Evolutionary conservation across 2,113 vertebrate genomes (phyloP), one percentile per base, ranked within the genome.

Genomic region (Emydocephalus ijimae): DNA sequence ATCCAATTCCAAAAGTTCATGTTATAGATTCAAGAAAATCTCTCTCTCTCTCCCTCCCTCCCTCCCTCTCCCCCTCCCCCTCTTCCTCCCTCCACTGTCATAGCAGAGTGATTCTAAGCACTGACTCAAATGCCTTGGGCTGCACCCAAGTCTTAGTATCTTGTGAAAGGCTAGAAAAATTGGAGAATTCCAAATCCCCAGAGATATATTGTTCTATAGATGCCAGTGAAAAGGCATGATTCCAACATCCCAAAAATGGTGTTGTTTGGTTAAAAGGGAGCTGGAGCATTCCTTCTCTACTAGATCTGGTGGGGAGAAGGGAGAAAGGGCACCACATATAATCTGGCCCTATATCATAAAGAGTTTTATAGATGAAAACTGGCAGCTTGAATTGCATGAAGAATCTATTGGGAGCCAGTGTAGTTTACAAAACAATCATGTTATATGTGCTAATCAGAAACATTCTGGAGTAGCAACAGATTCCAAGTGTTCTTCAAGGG

Each of bases 41-140:
- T n/a, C 29, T n/a, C 29, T 15, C 61, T 64, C 59, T 29, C 59
- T 61, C 26, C 5, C 4, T 45, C 45, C 0, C 45, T 45, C 55
- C 4, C 55, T 21, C 2, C 57, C 15, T 1, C 18, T 4, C 5
- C 5, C 0, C 57, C 15, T 1, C 18, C 20, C 5, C 1, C 59
- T 2, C 61, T 14, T 3, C 26, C 26, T 11, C 12, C 11, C 64
- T 34, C n/a, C 0, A 26, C 11, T 64, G 26, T 1, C 11, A 34
- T 18, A 34, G 5, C n/a, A 74, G 64, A 74, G 64, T 34, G 34
- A n/a, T 6, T 74, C 14, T 74, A 18, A 74, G 29, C n/a, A 74
- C 64, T 0, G 4, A 7, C 12, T 74, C 69, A 34, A 74, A 74
- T 74, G 14, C n/a, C n/a, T 74, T n/a, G n/a, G 15, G 5, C 14